A percentile compares a stretch with the other conserved stretches of the same genome.
Evolutionary conservation across 1,140 invertebrate species (phyloP).

Genomic region (Tyrophagus putrescentiae): DNA sequence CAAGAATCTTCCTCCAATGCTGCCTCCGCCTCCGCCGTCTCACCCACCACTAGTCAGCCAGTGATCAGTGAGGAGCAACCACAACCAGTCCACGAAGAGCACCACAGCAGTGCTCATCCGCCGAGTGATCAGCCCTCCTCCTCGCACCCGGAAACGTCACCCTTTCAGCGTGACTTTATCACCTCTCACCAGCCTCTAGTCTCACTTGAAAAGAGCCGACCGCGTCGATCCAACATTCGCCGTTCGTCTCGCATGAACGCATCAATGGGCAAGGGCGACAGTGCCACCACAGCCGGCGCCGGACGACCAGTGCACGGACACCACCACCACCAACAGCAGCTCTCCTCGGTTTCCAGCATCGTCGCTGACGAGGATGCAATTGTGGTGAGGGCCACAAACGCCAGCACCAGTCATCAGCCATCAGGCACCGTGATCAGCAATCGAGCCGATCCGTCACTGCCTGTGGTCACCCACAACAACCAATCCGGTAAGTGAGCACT

Average conservation of each 20-base stretch:
- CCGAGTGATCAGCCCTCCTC: no score
- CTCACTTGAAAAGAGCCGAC: slow-evolving; percentile 3
- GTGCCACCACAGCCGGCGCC: no score
- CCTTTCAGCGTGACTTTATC: slow-evolving; percentile 9
- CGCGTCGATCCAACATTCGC: slow-evolving; percentile 11
- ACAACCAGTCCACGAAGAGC: no score
- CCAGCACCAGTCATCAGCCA: background rate
- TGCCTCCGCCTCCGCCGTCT: no score
- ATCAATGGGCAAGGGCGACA: background rate
- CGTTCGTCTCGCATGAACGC: slow-evolving; percentile 4
- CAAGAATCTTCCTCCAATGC: no score
- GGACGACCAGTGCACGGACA: no score
- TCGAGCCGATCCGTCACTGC: background rate
- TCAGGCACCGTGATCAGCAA: background rate
- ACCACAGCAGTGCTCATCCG: no score
- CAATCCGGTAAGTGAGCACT: background rate
- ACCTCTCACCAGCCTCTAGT: background rate
- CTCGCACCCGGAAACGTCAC: no score
- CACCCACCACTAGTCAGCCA: no score
- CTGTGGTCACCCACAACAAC: background rate
- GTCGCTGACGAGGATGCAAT: background rate
- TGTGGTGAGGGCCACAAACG: background rate
- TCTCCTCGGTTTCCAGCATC: no score
- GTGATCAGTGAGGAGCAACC: no score
- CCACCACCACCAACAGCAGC: no score